Evolutionary conservation across 2,797 vertebrate species (phyloP), one percentile per base, ranked within the genome.

Genomic region (Anniella stebbinsi): DNA sequence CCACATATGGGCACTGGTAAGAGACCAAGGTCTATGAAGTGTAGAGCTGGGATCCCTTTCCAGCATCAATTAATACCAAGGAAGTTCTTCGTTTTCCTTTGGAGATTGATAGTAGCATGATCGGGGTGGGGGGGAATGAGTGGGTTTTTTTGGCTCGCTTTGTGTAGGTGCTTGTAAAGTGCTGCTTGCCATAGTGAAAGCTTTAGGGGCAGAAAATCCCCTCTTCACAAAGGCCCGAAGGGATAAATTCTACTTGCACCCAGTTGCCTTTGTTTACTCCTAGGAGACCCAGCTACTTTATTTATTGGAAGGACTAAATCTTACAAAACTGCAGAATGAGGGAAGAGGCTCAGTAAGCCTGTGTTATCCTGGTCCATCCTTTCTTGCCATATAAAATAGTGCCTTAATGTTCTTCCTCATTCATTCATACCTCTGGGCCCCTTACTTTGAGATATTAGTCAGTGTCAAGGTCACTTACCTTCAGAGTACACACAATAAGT

Each of bases 301-400:
- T 95, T 96, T 96, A 96, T 96, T 96, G 87, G 90, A 92, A 66
- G 80, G 80, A 36, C 13, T 88, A 95, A 84, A 92, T 92, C 92
- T 93, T 91, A 84, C 89, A 92, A 93, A 89, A 0, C 11, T 75
- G 89, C 30, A 70, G 25, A 93, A 91, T 88, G 89, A 78, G 90
- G 77, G 67, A 86, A 78, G 78, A 51, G 6, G 69, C 51, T 63
- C 0, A 1, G 0, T 18, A 67, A 63, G 38, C 70, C 33, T 85
- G 84, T 72, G 51, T 11, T 86, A 89, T 0, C 2, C 80, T 87
- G 0, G 80, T 69, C 85, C 86, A 90, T 89, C 84, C 84, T 41
- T 85, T 89, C 77, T 90, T 48, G 76, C 54, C 38, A 84, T 18
- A 91, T 83, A 0, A 38, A 89, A 86, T 80, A 92, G 95, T 96